phyloP scores from a whole-genome alignment of 1,140 invertebrate species.

The Cardiocondyla obscurior region DNA sequence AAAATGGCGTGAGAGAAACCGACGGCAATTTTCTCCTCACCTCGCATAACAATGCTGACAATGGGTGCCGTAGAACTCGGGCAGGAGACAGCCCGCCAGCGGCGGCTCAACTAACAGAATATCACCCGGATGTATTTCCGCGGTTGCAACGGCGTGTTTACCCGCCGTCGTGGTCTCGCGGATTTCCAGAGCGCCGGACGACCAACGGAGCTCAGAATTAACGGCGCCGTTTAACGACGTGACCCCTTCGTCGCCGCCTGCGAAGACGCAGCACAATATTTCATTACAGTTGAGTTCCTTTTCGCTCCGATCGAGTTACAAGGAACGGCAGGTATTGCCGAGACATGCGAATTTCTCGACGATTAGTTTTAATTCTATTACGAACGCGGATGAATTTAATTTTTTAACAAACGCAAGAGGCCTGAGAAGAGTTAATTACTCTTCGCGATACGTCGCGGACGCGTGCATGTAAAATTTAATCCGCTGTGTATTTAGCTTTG shows the following conservation, averaged over 20 bases:
- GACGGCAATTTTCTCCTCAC: conserved; percentile 77
- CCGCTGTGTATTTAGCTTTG: background rate
- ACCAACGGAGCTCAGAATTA: conserved; percentile 37
- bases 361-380: conserved; percentile 10
- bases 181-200: conserved; percentile 79
- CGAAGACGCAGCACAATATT: background rate
- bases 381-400: no score
- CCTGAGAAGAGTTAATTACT: background rate
- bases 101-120: conserved; percentile 89
- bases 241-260: background rate
- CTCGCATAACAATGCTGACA: conserved; percentile 93
- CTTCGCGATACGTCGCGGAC: background rate
- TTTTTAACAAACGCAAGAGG: background rate
- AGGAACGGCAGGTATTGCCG: background rate
- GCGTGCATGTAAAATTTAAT: no score
- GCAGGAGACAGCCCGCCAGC: conserved; percentile 89
- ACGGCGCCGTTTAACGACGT: conserved; percentile 10
- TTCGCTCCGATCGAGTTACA: background rate
- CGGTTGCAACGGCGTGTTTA: conserved; percentile 85
- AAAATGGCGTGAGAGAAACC: background rate
- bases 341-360: background rate
- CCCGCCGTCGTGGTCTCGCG: conserved; percentile 83
- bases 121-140: conserved; percentile 86
- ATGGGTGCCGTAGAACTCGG: conserved; percentile 89
- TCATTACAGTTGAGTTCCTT: conserved; percentile 6